A percentile compares a stretch with the other conserved stretches of the same genome.
phyloP scores from a whole-genome alignment of 2,797 vertebrate genomes.

The Spinibarbus caldwelli region DNA sequence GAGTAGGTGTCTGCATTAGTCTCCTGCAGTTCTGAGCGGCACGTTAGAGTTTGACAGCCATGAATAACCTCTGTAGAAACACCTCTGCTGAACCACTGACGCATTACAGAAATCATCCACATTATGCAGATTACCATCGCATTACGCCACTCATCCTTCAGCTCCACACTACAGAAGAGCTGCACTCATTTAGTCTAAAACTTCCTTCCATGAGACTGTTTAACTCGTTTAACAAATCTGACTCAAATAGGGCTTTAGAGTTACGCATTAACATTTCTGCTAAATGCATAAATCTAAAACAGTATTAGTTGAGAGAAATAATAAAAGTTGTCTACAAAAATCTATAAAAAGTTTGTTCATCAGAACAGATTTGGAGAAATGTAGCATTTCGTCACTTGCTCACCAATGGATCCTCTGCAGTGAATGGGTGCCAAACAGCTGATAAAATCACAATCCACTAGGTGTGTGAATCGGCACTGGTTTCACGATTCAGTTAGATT shows the following conservation, averaged over 20 bases:
- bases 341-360: neutral
- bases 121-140: constrained; percentile 57
- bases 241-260: neutral
- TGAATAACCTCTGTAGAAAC: constrained; percentile 25
- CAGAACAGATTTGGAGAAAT: neutral
- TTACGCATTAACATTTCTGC: neutral
- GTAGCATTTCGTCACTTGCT: neutral
- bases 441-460: neutral
- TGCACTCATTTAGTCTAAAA: constrained; percentile 36
- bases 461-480: too few relatives aligned
- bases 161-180: constrained; percentile 45
- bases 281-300: neutral
- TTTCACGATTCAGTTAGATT: too few relatives aligned
- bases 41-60: constrained; percentile 32
- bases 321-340: neutral
- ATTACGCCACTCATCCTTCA: constrained; percentile 53
- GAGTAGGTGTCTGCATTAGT: constrained; percentile 48
- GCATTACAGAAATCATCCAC: constrained; percentile 57
- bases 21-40: constrained; percentile 39
- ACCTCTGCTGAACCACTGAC: constrained; percentile 48
- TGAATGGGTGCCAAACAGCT: neutral
- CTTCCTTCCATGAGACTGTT: neutral
- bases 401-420: neutral
- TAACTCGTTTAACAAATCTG: neutral
- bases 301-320: neutral